Evolutionary conservation across 2,797 vertebrate species (phyloP).

Genomic region (Gastrophryne carolinensis): DNA sequence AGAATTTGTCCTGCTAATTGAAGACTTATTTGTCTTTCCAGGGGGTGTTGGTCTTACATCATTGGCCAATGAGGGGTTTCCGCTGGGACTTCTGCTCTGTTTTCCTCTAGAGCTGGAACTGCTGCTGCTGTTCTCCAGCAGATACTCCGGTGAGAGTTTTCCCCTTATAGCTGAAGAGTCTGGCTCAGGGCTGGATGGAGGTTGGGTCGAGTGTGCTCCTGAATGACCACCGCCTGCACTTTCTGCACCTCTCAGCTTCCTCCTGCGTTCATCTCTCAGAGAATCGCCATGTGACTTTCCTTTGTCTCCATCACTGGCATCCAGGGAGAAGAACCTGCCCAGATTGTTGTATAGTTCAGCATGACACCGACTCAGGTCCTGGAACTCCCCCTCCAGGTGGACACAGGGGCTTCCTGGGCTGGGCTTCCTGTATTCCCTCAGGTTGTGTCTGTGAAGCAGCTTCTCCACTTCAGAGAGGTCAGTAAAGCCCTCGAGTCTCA

Average conservation of each 20-base stretch:
- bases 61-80: background rate
- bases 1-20: background rate
- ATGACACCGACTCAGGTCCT: constrained; percentile 56
- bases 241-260: background rate
- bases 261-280: background rate
- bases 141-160: background rate
- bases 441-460: constrained; percentile 51
- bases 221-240: background rate
- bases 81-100: background rate
- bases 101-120: background rate
- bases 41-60: background rate
- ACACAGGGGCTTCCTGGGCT: fast-evolving
- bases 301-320: too few relatives aligned
- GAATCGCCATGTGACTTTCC: too few relatives aligned
- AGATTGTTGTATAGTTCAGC: background rate
- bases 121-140: background rate
- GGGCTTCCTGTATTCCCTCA: constrained; percentile 27
- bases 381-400: constrained; percentile 61
- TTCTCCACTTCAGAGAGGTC: background rate
- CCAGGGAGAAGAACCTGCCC: background rate
- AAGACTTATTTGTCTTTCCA: background rate
- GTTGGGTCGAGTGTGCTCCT: background rate
- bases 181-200: background rate
- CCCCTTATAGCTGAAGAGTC: background rate
- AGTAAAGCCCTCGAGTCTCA: constrained; percentile 56